These are phyloP conservation scores for Podilymbus podiceps DNA, from an alignment of 2,113 vertebrate species.

Conservation along the genomic window DNA sequence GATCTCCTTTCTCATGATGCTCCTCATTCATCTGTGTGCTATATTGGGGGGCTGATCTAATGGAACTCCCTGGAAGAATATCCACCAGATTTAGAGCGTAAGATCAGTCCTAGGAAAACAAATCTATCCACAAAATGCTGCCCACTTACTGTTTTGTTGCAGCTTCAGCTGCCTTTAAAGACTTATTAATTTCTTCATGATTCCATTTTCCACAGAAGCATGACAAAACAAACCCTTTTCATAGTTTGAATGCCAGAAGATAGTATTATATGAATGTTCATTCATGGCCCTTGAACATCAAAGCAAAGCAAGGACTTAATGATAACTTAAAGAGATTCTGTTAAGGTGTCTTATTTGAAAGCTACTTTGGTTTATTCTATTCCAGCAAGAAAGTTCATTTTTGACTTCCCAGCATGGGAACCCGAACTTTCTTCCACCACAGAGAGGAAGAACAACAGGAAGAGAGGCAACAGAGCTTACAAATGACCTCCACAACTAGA, in stretches of 20 bases:
- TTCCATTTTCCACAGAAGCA: not conserved
- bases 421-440: constrained; percentile 54
- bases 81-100: not conserved
- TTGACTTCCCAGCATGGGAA: constrained; percentile 47
- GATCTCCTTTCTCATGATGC: not conserved
- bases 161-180: not conserved
- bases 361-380: not conserved
- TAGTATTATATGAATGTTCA: not conserved
- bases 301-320: not conserved
- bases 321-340: not conserved
- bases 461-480: constrained; percentile 66
- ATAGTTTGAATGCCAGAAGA: not conserved
- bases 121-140: not conserved
- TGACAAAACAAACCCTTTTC: not conserved
- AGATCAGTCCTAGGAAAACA: not conserved
- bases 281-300: fast-evolving
- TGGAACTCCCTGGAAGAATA: not conserved
- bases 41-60: constrained; percentile 15
- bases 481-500: constrained; percentile 66
- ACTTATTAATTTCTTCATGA: not conserved
- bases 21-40: not conserved
- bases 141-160: not conserved
- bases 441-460: constrained; percentile 72
- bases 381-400: not conserved
- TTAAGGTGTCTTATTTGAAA: not conserved